Percentiles rank a stretch among this genome's conserved stretches.
Conservation (phyloP, 2,113 vertebrate species). For the Nyctereutes procyonoides region DNA sequence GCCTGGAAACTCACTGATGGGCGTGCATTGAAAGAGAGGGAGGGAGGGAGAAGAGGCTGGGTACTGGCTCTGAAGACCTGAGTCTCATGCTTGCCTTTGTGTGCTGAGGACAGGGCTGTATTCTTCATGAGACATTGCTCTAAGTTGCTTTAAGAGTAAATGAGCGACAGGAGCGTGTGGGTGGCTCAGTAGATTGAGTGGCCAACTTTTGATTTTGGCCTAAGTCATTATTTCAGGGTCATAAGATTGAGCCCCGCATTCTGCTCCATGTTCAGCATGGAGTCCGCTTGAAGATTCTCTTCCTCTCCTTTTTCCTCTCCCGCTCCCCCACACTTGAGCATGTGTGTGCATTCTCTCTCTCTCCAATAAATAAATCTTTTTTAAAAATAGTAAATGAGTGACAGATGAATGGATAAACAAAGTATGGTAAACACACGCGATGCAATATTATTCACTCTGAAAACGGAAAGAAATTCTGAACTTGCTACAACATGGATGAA, state of each 20-base stretch:
- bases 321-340: neutral
- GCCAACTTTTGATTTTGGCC: neutral
- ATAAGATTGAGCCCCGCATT: neutral
- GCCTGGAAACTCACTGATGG: neutral
- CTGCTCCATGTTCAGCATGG: neutral
- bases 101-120: neutral
- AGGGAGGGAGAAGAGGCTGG: neutral
- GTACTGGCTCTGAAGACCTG: neutral
- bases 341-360: neutral
- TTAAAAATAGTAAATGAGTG: neutral
- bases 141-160: neutral
- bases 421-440: neutral
- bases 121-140: no score
- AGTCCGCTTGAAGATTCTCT: neutral
- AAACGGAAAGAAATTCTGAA: neutral
- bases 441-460: neutral
- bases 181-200: neutral
- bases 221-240: neutral
- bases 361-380: neutral
- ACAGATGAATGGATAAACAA: neutral
- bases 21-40: neutral
- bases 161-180: neutral
- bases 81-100: neutral
- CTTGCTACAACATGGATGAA: fast-evolving
- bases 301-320: neutral